Evolutionary conservation across 2,797 vertebrate genomes (phyloP).

Genomic region (Hypotaenidia okinawae): DNA sequence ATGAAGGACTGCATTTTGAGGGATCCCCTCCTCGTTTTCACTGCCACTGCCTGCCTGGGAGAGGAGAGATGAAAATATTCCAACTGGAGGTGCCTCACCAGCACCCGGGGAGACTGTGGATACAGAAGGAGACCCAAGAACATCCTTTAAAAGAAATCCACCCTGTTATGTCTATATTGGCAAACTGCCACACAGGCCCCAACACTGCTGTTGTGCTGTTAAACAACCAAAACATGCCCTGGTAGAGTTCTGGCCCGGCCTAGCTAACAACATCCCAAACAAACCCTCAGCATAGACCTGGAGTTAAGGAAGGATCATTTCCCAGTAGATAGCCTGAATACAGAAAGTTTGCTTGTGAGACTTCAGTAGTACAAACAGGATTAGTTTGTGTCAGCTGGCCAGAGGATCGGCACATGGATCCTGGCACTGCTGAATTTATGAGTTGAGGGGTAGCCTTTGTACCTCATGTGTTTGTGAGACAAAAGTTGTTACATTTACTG

Average conservation of each 20-base stretch:
- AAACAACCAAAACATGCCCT: neutral
- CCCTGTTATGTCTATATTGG: neutral
- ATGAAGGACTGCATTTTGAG: neutral
- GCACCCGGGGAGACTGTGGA: neutral
- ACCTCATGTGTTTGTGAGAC: neutral
- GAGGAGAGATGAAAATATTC: neutral
- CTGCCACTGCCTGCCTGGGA: neutral
- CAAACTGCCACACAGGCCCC: accelerated
- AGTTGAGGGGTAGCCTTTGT: neutral
- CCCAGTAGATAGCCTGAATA: neutral
- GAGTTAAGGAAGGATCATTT: neutral
- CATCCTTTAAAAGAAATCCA: neutral
- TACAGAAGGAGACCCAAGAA: neutral
- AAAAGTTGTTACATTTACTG: neutral
- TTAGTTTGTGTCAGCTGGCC: neutral
- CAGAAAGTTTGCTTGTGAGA: neutral
- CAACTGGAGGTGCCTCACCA: neutral
- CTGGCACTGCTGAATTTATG: neutral
- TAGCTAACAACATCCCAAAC: neutral
- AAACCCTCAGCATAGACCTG: neutral
- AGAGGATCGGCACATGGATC: neutral
- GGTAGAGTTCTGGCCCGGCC: neutral
- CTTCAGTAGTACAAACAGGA: neutral
- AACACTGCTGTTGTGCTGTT: neutral
- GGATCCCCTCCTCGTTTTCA: neutral